Base-by-base conservation (phyloP, 2,113 vertebrate genomes). In the Plecturocebus donacophilus region DNA sequence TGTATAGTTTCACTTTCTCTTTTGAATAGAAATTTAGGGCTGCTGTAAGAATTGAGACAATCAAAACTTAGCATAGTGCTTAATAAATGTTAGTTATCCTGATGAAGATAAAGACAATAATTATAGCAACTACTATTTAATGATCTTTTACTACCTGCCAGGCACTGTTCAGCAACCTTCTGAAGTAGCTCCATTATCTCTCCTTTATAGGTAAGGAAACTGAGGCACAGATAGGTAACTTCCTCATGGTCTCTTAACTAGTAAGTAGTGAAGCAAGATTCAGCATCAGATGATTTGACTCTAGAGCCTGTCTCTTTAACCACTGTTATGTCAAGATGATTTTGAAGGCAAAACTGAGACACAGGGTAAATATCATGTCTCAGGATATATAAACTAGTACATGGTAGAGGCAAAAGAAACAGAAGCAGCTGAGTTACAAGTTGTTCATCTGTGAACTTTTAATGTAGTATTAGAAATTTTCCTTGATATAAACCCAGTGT, bases 1-100 rank as follows among this genome's bases (percentile, higher is more conserved):
- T 81, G 4, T 75, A 25, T 58, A 93, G 32, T 84, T 96, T 88
- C 32, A 42, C 76, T 92, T 95, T 93, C 45, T 82, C 32, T 96
- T 92, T 96, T 93, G 45, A 38, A 35, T 71, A 19, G 45, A 85
- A 77, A 61, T 58, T 25, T 75, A 91, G 52, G 30, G 71, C 32
- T 92, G 6, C 58, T 82, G 12, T 64, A 23, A 64, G 56, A 49
- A 40, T 93, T 87, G 32, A 83, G 61, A 12, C 45, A 56, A 80
- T 95, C 21, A 90, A 81, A 93, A 73, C 45, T 89, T 91, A 89
- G 27, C 80, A 52, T 76, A 83, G 80, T 90, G 5, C 27, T 71
- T 64, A 90, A 52, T 52, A 77, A 97, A 66, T 45, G 58, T 6
- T 58, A 49, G 45, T 82, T 95, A 40, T 76, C 27, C 42, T 20